A percentile compares a stretch with the other conserved stretches of the same genome.
Conservation (phyloP, 2,888 invertebrate species). For the Trachelus stipa region DNA sequence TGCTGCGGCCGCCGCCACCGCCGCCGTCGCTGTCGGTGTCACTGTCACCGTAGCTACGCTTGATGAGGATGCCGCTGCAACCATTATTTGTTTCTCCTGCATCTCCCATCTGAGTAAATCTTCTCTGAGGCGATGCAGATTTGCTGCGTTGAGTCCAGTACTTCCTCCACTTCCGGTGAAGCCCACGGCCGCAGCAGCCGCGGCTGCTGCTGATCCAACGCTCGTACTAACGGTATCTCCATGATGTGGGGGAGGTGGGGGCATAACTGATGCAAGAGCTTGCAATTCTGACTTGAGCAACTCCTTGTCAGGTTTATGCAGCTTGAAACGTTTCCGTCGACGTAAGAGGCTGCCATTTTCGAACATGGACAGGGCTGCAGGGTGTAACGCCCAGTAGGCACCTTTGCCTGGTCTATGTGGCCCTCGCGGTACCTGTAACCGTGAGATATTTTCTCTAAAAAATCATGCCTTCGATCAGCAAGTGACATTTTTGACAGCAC, state of each 20-base stretch:
- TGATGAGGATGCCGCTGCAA: conserved; percentile 41
- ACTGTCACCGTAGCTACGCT: conserved; percentile 43
- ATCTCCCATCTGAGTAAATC: conserved; percentile 63
- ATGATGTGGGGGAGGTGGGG: conserved; percentile 45
- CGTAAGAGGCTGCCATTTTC: conserved; percentile 88
- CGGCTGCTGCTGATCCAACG: conserved; percentile 26
- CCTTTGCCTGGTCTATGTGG: conserved; percentile 86
- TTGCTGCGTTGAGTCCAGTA: conserved; percentile 54
- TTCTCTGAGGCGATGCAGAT: conserved; percentile 60
- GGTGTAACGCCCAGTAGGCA: conserved; percentile 87
- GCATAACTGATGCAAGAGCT: conserved; percentile 62
- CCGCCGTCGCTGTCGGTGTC: not conserved
- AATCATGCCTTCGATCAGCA: not conserved
- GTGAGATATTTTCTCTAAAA: not conserved
- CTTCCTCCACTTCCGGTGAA: conserved; percentile 56
- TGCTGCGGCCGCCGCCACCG: conserved; percentile 65
- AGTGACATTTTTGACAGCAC: too few species aligned
- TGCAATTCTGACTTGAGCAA: conserved; percentile 66
- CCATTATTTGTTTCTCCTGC: conserved; percentile 63
- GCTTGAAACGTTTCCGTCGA: conserved; percentile 85
- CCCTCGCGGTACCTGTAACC: conserved; percentile 75
- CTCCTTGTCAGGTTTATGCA: conserved; percentile 79
- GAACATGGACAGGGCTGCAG: conserved; percentile 85
- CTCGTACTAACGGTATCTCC: conserved; percentile 39
- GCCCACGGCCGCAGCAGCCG: conserved; percentile 19